These are phyloP conservation scores for Potamilus streckersoni DNA, from an alignment of 1,140 invertebrate genomes.

Conservation along the genomic window DNA sequence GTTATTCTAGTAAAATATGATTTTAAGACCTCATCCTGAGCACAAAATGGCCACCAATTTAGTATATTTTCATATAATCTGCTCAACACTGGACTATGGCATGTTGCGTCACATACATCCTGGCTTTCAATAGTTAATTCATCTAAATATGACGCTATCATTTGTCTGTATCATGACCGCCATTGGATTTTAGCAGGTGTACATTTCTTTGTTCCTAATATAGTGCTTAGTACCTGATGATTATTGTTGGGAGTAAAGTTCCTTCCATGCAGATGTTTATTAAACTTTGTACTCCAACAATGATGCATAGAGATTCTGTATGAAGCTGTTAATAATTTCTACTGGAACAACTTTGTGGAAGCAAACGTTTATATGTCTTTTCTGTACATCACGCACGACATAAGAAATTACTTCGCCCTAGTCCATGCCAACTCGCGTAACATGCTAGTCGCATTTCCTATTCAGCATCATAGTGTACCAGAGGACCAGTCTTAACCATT, in stretches of 20 bases:
- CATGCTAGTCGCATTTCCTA: conserved; percentile 55
- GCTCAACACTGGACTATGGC: too few relatives aligned
- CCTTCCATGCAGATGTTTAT: conserved; percentile 64
- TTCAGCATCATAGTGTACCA: conserved; percentile 31
- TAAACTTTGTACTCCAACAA: conserved; percentile 65
- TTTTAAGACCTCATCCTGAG: too few relatives aligned
- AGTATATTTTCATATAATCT: too few relatives aligned
- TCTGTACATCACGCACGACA: conserved; percentile 48
- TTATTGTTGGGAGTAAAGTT: conserved; percentile 52
- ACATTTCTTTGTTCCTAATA: conserved; percentile 57
- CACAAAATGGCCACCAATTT: too few relatives aligned
- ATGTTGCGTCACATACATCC: neutral
- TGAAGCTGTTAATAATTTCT: conserved; percentile 68
- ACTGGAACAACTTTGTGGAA: conserved; percentile 64
- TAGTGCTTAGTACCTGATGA: conserved; percentile 58
- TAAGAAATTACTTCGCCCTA: conserved; percentile 70
- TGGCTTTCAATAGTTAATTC: conserved; percentile 1
- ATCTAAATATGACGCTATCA: conserved; percentile 8
- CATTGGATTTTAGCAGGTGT: conserved; percentile 54
- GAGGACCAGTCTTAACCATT: conserved; percentile 22
- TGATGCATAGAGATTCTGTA: conserved; percentile 65
- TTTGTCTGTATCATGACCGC: conserved; percentile 9
- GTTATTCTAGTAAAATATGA: too few relatives aligned
- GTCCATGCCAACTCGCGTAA: conserved; percentile 69
- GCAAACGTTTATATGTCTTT: conserved; percentile 67